A percentile compares a stretch with the other conserved stretches of the same genome.
phyloP scores from a whole-genome alignment of 2,797 vertebrate species.

The Nothura maculosa region DNA sequence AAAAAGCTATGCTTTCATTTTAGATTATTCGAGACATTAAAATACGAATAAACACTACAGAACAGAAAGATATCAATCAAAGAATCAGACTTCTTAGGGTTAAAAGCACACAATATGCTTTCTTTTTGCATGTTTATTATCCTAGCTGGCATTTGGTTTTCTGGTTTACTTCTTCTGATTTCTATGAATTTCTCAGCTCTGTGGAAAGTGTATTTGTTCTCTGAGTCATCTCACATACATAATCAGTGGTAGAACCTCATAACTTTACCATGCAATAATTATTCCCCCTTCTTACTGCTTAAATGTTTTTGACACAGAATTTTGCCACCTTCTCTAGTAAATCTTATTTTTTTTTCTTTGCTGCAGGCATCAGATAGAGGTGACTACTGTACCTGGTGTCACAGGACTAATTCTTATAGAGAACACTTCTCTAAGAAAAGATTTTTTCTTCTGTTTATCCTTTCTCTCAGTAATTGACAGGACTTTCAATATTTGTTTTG shows the following conservation, averaged over 20 bases:
- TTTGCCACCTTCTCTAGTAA: not conserved
- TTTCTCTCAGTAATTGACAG: not conserved
- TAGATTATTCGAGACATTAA: not conserved
- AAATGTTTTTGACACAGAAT: not conserved
- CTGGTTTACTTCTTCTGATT: not conserved
- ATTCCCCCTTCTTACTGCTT: not conserved
- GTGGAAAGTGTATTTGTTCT: not conserved
- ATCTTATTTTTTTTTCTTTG: not conserved
- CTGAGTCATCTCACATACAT: not conserved
- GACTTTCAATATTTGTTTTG: not conserved
- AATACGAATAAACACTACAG: not conserved
- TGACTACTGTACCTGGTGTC: not conserved
- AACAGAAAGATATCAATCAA: not conserved
- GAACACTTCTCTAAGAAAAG: not conserved
- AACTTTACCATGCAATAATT: not conserved
- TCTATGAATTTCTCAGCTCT: not conserved
- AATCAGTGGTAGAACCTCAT: not conserved
- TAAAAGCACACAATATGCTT: not conserved
- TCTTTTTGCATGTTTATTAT: not conserved
- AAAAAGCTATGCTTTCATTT: not conserved
- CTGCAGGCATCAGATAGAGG: not conserved
- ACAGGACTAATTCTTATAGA: not conserved
- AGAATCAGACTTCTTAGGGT: not conserved
- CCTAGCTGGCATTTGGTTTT: not conserved
- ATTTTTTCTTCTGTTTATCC: not conserved